Evolutionary conservation across 2,113 vertebrate species (phyloP).

Genomic region (Ptilonorhynchus violaceus): DNA sequence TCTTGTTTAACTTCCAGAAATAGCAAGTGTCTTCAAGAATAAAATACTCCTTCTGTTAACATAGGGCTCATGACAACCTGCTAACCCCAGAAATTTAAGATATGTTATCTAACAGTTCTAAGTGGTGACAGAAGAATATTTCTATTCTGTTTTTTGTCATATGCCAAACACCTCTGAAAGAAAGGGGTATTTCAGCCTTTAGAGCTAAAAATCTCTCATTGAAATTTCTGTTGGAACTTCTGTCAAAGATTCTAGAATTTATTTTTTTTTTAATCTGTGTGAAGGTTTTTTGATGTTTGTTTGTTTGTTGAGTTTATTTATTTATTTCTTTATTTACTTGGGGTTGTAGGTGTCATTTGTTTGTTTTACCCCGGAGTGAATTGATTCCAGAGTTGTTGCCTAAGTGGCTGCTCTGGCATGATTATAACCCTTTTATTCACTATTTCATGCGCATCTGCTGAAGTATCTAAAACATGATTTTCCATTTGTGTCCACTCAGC

Average conservation of each 20-base stretch:
- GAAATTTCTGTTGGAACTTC: not conserved
- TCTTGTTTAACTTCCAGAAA: conserved; percentile 1
- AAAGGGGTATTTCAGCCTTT: not conserved
- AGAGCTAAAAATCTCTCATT: not conserved
- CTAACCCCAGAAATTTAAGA: conserved; percentile 2
- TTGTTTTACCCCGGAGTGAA: not conserved
- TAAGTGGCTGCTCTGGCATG: not conserved
- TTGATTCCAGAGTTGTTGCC: not conserved
- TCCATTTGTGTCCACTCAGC: not conserved
- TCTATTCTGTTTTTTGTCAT: not conserved
- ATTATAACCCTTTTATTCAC: not conserved
- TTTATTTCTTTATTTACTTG: not conserved
- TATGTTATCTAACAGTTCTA: conserved; percentile 7
- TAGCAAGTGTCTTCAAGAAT: conserved; percentile 12
- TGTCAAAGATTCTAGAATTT: not conserved
- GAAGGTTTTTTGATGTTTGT: not conserved
- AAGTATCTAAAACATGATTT: not conserved
- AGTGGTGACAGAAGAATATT: not conserved
- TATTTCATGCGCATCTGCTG: not conserved
- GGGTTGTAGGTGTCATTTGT: not conserved
- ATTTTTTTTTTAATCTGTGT: not conserved
- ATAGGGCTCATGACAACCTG: conserved; percentile 30
- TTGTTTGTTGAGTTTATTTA: not conserved
- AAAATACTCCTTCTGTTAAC: conserved; percentile 27
- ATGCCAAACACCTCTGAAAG: not conserved